Conservation (phyloP, 2,888 invertebrate species). For the Nymphalis urticae region DNA sequence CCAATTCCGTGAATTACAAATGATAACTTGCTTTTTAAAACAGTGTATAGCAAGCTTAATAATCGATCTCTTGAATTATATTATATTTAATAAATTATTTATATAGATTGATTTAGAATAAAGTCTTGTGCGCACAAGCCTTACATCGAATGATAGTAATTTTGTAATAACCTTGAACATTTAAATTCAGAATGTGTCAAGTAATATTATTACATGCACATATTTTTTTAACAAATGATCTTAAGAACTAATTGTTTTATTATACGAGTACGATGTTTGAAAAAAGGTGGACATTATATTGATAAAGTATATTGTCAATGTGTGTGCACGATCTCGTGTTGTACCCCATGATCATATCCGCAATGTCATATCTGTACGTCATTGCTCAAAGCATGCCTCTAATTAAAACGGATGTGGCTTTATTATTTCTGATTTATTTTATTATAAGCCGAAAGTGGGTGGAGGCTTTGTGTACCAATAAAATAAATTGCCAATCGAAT, state of each 20-base stretch:
- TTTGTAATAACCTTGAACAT: background rate
- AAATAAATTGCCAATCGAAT: constrained; percentile 38
- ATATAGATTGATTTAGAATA: constrained; percentile 25
- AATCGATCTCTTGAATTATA: constrained; percentile 31
- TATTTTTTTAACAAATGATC: background rate
- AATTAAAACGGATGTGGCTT: constrained; percentile 75
- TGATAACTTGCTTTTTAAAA: constrained; percentile 23
- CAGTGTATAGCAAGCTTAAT: constrained; percentile 23
- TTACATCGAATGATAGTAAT: background rate
- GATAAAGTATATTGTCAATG: background rate
- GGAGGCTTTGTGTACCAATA: constrained; percentile 46
- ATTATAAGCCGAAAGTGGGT: constrained; percentile 51
- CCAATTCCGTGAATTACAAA: constrained; percentile 26
- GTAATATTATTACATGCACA: background rate
- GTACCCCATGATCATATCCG: constrained; percentile 47
- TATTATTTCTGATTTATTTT: constrained; percentile 65
- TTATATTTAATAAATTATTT: constrained; percentile 34
- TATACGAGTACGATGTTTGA: background rate
- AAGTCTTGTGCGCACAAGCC: constrained; percentile 18
- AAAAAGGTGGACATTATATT: background rate
- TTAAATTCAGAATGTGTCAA: background rate
- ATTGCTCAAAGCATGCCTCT: constrained; percentile 48
- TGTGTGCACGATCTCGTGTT: constrained; percentile 10
- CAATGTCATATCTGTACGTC: constrained; percentile 47
- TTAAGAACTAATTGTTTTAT: too few species aligned